phyloP scores from a whole-genome alignment of 2,797 vertebrate genomes.

The Cryptoblepharus egeriae region DNA sequence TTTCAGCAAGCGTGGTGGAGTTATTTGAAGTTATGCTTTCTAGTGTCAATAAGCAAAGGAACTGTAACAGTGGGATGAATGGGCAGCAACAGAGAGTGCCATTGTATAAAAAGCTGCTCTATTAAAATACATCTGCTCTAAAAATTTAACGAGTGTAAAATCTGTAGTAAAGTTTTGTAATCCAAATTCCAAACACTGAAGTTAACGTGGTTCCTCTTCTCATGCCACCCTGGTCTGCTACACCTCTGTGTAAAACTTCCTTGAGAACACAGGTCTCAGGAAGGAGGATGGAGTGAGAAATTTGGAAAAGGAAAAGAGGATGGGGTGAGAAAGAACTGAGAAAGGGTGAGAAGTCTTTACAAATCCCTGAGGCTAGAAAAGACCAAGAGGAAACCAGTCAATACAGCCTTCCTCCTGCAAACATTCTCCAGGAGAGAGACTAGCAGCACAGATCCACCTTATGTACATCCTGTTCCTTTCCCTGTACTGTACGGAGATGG shows the following conservation, averaged over 20 bases:
- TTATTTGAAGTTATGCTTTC: background rate
- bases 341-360: background rate
- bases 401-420: background rate
- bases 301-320: background rate
- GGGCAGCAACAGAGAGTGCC: background rate
- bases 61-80: background rate
- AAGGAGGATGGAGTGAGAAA: background rate
- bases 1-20: background rate
- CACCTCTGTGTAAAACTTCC: background rate
- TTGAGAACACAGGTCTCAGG: background rate
- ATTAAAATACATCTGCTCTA: background rate
- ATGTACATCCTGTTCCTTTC: conserved; percentile 10
- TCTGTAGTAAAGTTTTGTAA: background rate
- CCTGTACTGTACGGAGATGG: conserved; percentile 30
- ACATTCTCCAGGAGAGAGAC: background rate
- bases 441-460: conserved; percentile 23
- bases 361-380: background rate
- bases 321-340: background rate
- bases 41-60: background rate
- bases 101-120: background rate
- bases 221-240: fast-evolving
- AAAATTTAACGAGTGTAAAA: background rate
- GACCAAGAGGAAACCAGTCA: background rate
- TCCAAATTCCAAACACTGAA: background rate
- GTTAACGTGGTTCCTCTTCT: background rate